Evolutionary conservation across 2,888 invertebrate genomes (phyloP), one percentile per base, ranked within the genome.

Genomic region (Ametastegia equiseti): DNA sequence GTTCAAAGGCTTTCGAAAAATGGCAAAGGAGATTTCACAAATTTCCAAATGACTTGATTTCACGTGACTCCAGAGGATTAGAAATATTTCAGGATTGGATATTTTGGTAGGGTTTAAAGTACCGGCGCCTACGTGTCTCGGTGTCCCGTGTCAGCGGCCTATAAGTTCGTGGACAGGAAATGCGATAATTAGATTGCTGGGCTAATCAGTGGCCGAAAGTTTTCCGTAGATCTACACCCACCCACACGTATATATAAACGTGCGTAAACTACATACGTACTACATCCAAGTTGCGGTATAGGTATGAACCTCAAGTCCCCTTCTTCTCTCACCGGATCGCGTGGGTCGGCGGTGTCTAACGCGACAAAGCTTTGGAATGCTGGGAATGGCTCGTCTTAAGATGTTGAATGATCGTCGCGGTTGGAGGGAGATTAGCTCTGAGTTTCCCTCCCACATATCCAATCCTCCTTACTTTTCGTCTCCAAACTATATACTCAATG

Each of bases 291-390:
- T 39, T 2, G n/a, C n/a, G n/a, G n/a, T 67, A 67, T 60, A 60
- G 36, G n/a, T 67, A 39, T 19, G 19, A 15, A 67, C 60, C 60
- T 30, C n/a, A n/a, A n/a, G 30, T 30, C 60, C 60, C 60, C 60
- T 30, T 30, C 60, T 60, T 60, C 60, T 9, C 42, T 60, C 30
- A 30, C 30, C 60, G 60, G 60, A 60, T 60, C 60, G 60, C 60
- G 60, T 60, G 60, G 60, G 60, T 60, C 60, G 60, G 27, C 60
- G 60, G 71, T 45, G n/a, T n/a, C n/a, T n/a, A n/a, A 30, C 23
- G 15, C 71, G 71, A 71, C 71, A 71, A 71, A 71, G 71, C 45
- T 71, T 30, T 36, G 71, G 45, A 71, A 71, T 71, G 71, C 71
- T 33, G 33, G 73, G 50, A 73, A 73, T 73, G 50, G 50, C 42